Percentiles rank a stretch among this genome's conserved stretches.
Evolutionary conservation across 2,113 vertebrate species (phyloP).

Genomic region (Serinus canaria): DNA sequence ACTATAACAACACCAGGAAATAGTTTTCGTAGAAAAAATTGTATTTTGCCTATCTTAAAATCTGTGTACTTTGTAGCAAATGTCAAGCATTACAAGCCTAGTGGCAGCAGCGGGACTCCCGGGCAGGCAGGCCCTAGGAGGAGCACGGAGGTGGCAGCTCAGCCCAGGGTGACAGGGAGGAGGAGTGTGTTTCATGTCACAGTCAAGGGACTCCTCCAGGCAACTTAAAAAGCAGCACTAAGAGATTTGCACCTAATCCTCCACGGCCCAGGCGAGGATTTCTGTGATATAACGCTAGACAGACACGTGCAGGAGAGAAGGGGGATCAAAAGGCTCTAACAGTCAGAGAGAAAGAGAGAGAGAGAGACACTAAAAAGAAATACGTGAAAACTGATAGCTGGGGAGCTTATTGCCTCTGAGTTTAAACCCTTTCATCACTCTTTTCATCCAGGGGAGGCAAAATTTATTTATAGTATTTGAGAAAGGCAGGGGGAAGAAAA

Average conservation of each 20-base stretch:
- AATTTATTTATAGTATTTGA: not conserved
- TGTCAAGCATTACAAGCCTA: not conserved
- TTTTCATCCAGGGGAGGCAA: not conserved
- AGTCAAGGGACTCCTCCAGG: constrained; percentile 21
- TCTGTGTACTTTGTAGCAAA: not conserved
- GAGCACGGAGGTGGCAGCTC: not conserved
- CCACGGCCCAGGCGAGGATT: not conserved
- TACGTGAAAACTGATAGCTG: not conserved
- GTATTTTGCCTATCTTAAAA: not conserved
- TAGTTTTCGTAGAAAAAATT: not conserved
- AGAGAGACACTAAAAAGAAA: not conserved
- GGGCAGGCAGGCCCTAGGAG: not conserved
- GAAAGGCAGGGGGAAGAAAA: not conserved
- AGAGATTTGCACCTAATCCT: constrained; percentile 21
- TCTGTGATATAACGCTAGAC: not conserved
- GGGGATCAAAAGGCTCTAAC: not conserved
- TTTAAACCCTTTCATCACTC: not conserved
- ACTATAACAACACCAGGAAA: not conserved
- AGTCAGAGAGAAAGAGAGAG: not conserved
- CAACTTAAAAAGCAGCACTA: not conserved
- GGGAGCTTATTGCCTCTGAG: not conserved
- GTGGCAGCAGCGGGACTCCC: not conserved
- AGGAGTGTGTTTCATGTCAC: not conserved
- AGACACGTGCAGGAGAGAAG: not conserved
- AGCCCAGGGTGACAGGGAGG: not conserved